phyloP scores from a whole-genome alignment of 2,113 vertebrate species.

The Sapajus apella region DNA sequence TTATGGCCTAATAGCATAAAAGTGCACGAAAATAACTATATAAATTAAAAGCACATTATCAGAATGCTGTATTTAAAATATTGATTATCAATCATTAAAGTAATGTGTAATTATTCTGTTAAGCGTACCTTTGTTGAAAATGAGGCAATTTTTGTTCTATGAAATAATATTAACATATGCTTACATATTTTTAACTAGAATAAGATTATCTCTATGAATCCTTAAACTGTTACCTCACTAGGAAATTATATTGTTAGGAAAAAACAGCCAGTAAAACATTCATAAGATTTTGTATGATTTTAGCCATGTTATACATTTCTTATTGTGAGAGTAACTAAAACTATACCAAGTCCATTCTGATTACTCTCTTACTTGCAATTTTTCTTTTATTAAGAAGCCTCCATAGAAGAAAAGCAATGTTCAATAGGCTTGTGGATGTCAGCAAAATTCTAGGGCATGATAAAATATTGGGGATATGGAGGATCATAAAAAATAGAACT shows the following conservation, averaged over 20 bases:
- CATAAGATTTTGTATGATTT: conserved; percentile 10
- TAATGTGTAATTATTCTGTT: not conserved
- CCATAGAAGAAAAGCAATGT: not conserved
- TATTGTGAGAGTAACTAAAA: not conserved
- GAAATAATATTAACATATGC: not conserved
- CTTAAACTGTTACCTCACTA: not conserved
- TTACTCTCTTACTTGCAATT: not conserved
- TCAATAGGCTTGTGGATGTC: not conserved
- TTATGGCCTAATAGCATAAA: not conserved
- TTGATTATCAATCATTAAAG: not conserved
- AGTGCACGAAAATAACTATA: conserved; percentile 6
- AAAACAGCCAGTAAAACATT: not conserved
- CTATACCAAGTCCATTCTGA: not conserved
- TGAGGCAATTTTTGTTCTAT: not conserved
- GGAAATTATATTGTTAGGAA: not conserved
- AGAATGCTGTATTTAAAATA: conserved; percentile 24
- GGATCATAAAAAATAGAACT: not conserved
- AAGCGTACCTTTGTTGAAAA: conserved; percentile 1
- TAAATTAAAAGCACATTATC: conserved; percentile 5
- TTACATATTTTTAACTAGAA: conserved; percentile 36
- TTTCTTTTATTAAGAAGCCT: not conserved
- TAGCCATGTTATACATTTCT: not conserved
- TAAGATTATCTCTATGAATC: conserved; percentile 9
- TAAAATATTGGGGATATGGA: not conserved
- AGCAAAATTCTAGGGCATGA: not conserved